These are phyloP conservation scores for human (Homo sapiens) DNA, from an alignment of 2,113 vertebrate species.

Conservation along the genomic window DNA sequence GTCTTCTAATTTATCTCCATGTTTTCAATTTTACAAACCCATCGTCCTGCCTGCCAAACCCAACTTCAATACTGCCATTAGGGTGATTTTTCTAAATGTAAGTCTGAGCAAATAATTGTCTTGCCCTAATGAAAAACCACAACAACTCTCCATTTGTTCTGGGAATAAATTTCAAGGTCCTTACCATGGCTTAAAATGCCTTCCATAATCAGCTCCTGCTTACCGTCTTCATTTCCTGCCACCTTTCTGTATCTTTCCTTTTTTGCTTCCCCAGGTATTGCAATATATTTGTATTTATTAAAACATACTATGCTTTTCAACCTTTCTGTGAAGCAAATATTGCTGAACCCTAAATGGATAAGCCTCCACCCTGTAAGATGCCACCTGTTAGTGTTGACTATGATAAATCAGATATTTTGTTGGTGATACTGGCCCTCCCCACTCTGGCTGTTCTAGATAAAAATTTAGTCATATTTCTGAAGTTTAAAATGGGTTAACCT, in stretches of 20 bases:
- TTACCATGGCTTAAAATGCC: not conserved
- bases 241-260: not conserved
- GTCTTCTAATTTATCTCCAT: not conserved
- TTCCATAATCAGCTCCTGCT: not conserved
- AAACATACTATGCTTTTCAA: not conserved
- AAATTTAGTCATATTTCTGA: slow-evolving; percentile 11
- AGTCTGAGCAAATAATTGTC: slow-evolving; percentile 51
- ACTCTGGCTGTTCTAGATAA: not conserved
- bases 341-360: not conserved
- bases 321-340: not conserved
- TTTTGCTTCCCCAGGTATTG: not conserved
- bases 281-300: not conserved
- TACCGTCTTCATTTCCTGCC: not conserved
- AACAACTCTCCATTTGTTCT: not conserved
- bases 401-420: not conserved
- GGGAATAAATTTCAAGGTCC: not conserved
- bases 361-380: not conserved
- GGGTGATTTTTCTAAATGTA: slow-evolving; percentile 25
- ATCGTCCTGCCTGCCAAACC: not conserved
- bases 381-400: not conserved
- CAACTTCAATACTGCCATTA: not conserved
- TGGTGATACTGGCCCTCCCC: not conserved
- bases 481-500: slow-evolving; percentile 80
- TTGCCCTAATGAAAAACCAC: not conserved
- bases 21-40: not conserved